phyloP scores from a whole-genome alignment of 2,113 vertebrate genomes.

The Picathartes gymnocephalus region DNA sequence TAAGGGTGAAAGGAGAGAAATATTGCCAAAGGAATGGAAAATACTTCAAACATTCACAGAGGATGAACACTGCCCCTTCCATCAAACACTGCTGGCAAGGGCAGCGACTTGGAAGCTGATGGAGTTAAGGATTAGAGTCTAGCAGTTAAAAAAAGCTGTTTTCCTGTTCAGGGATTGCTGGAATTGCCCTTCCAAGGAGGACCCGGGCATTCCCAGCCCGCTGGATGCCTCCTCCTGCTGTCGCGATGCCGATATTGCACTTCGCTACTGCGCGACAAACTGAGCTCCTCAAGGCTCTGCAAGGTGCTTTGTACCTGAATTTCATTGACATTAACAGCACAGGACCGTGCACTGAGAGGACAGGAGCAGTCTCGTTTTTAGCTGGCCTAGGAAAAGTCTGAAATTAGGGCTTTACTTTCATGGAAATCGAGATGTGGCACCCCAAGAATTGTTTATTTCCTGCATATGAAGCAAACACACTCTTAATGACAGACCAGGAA shows the following conservation, averaged over 20 bases:
- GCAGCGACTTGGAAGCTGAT: neutral
- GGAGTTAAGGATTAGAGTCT: neutral
- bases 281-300: rapidly evolving
- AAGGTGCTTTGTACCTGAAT: neutral
- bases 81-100: neutral
- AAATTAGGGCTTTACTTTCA: neutral
- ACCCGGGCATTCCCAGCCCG: neutral
- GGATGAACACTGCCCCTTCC: neutral
- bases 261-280: rapidly evolving
- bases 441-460: neutral
- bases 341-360: neutral
- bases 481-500: neutral
- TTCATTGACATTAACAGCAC: rapidly evolving
- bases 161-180: neutral
- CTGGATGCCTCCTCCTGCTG: slow-evolving; percentile 2
- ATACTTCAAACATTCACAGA: neutral
- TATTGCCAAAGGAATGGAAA: neutral
- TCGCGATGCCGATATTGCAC: neutral
- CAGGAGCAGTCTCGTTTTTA: neutral
- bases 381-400: neutral
- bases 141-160: neutral
- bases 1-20: neutral
- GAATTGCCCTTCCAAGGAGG: neutral
- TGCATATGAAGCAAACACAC: neutral
- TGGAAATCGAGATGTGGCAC: neutral